phyloP scores from a whole-genome alignment of 2,113 vertebrate species.

The Smithornis capensis region DNA sequence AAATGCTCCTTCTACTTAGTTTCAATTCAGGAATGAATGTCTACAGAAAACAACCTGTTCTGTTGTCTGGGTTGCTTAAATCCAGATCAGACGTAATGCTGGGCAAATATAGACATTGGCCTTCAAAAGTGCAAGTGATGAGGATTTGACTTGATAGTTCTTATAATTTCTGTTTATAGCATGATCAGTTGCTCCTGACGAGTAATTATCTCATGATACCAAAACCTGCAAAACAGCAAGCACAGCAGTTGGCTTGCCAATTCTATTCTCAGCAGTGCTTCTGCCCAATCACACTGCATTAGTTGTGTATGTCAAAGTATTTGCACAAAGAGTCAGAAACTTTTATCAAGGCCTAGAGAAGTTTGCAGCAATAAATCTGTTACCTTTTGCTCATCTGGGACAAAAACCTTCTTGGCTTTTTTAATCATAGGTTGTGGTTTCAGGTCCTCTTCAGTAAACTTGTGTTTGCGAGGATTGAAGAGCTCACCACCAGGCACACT shows the following conservation, averaged over 20 bases:
- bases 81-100: neutral
- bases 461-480: constrained; percentile 97
- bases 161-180: neutral
- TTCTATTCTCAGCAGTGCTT: neutral
- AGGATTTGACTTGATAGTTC: neutral
- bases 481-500: constrained; percentile 95
- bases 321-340: neutral
- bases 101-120: neutral
- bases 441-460: constrained; percentile 94
- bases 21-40: neutral
- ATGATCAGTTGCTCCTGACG: neutral
- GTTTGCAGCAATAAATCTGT: constrained; percentile 12
- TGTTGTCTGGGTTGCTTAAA: neutral
- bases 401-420: constrained; percentile 97
- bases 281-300: neutral
- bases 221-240: constrained; percentile 4
- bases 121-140: neutral
- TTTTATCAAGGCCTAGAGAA: neutral
- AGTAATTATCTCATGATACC: constrained; percentile 1
- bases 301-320: neutral
- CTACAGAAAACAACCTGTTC: neutral
- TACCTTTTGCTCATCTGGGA: constrained; percentile 94
- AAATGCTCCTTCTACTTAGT: neutral
- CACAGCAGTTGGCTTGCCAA: neutral
- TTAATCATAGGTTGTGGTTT: constrained; percentile 99